Evolutionary conservation across 35 echinoderm and acorn worm genomes (phyloP), one percentile per base, ranked within the genome.

Genomic region (Lytechinus variegatus): DNA sequence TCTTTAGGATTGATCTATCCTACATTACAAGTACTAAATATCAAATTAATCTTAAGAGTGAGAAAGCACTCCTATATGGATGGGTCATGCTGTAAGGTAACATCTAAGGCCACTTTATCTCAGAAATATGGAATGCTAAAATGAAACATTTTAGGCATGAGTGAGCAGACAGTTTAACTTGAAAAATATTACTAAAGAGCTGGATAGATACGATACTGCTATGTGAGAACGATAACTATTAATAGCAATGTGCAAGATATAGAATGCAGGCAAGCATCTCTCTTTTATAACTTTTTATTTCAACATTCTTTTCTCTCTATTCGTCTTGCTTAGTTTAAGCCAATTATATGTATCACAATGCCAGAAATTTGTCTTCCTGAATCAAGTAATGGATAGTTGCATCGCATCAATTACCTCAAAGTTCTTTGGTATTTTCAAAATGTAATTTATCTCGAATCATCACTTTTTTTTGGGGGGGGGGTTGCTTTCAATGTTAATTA

Each of bases 201-300:
- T 44, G 33, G 33, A 44, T 44, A 44, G 33, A 44, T 44, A 44
- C 2, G 33, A 44, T 44, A 44, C 33, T 44, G 33, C 33, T 44
- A 44, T 44, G 33, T 44, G 19, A 79, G 66, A 79, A 79, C n/a
- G 66, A 24, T 24, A 79, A 24, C 66, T 79, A 79, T 24, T 79
- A 6, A 79, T 79, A 79, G 5, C 14, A 4, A 79, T 79, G 66
- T 79, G 66, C 66, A n/a, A 79, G 66, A 79, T 79, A 79, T 79
- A 79, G 66, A 79, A 79, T 79, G 66, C 66, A 79, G 66, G 66
- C 66, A 79, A 79, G 66, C 66, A 79, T 79, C 66, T 79, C 66
- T 79, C 66, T 8, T 6, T 79, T 24, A 79, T 79, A 24, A n/a
- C 19, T 24, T 79, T 79, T 79, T 24, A 79, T 24, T 79, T 79